Percentiles rank a stretch among this genome's conserved stretches.
Conservation (phyloP, 2,113 vertebrate genomes). For the Trochalopteron elliotii region DNA sequence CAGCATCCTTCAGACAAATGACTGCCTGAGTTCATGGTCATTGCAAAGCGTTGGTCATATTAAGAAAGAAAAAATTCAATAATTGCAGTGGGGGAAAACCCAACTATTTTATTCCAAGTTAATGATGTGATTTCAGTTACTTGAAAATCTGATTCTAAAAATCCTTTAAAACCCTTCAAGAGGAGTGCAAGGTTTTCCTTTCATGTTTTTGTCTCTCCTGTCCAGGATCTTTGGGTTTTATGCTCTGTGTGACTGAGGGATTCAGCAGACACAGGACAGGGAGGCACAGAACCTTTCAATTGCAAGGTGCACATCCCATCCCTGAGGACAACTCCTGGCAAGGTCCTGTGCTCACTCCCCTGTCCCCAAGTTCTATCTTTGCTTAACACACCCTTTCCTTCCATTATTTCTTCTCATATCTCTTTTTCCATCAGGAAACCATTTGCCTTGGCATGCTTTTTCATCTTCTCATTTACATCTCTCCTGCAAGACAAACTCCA, state of each 20-base stretch:
- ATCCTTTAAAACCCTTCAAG: neutral
- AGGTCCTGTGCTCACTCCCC: neutral
- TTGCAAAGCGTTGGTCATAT: neutral
- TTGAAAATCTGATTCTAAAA: neutral
- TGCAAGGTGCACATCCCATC: neutral
- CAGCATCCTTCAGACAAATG: neutral
- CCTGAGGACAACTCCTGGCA: neutral
- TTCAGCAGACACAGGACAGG: neutral
- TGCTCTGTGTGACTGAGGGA: neutral
- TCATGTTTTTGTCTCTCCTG: neutral
- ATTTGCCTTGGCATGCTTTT: constrained; percentile 62
- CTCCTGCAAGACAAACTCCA: constrained; percentile 70
- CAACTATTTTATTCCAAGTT: neutral
- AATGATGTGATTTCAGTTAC: neutral
- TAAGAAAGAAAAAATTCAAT: neutral
- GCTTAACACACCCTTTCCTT: neutral
- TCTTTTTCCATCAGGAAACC: constrained; percentile 64
- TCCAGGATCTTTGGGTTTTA: neutral
- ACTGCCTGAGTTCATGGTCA: neutral
- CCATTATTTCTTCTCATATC: constrained; percentile 9
- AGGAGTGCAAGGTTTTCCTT: neutral
- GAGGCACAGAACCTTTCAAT: neutral
- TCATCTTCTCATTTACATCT: constrained; percentile 72
- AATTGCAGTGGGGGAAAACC: neutral
- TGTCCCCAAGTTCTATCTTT: neutral